Percentiles rank a stretch among this genome's conserved stretches.
phyloP scores from a whole-genome alignment of 2,113 vertebrate species.

The Myotis yumanensis region DNA sequence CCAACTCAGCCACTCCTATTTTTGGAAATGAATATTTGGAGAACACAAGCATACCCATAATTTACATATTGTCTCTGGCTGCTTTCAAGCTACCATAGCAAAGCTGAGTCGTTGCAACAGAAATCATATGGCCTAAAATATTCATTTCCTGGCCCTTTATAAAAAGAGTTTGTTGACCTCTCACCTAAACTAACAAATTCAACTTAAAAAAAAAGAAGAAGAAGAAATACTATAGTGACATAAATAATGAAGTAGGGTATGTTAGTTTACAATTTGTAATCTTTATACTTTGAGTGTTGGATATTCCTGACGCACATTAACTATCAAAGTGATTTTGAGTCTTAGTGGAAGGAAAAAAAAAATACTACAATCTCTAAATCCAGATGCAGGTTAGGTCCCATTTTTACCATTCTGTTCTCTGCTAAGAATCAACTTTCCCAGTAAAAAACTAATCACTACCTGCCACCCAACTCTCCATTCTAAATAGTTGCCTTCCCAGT shows the following conservation, averaged over 20 bases:
- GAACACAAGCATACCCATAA: neutral
- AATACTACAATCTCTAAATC: neutral
- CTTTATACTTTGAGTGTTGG: neutral
- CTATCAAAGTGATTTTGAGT: neutral
- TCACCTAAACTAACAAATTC: constrained; percentile 22
- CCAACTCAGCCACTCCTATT: neutral
- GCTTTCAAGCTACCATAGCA: neutral
- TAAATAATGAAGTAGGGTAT: neutral
- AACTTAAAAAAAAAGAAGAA: neutral
- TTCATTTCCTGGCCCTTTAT: neutral
- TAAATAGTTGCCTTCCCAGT: constrained; percentile 5
- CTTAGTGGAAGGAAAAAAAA: neutral
- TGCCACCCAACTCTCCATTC: constrained; percentile 24
- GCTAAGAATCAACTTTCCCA: constrained; percentile 9
- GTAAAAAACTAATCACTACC: neutral
- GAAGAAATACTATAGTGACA: neutral
- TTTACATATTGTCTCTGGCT: neutral
- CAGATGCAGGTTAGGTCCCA: neutral
- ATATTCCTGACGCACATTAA: neutral
- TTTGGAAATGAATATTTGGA: neutral
- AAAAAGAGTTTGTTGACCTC: neutral
- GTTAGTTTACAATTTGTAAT: neutral
- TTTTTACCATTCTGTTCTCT: neutral
- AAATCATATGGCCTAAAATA: neutral
- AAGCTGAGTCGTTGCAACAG: neutral